phyloP scores from a whole-genome alignment of 2,797 vertebrate genomes.

The Pelochelys cantorii region DNA sequence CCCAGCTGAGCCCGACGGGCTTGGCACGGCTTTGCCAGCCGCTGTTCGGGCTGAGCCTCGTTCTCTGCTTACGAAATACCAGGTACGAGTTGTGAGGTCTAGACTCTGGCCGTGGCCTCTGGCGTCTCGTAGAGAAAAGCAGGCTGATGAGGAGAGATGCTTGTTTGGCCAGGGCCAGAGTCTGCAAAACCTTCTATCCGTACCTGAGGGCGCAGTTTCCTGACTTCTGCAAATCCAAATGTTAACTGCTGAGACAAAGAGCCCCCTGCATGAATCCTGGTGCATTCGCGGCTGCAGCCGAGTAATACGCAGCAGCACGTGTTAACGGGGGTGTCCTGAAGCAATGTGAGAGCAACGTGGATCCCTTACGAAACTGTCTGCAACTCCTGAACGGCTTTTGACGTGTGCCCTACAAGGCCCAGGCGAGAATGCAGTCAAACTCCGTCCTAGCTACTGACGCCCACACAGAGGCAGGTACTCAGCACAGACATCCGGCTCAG shows the following conservation, averaged over 20 bases:
- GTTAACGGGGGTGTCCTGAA: neutral
- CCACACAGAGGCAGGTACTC: neutral
- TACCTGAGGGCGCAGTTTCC: neutral
- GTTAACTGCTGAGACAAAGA: neutral
- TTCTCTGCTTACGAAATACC: neutral
- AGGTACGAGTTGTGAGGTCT: neutral
- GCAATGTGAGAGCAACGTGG: neutral
- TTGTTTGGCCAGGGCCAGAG: neutral
- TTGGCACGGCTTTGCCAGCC: neutral
- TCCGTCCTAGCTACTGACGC: neutral
- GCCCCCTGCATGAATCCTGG: neutral
- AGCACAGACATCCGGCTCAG: neutral
- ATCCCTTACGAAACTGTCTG: neutral
- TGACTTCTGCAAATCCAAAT: neutral
- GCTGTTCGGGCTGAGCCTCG: neutral
- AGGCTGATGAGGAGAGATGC: neutral
- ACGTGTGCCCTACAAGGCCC: neutral
- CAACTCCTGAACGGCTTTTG: neutral
- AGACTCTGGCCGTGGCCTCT: neutral
- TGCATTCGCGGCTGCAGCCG: too few relatives aligned
- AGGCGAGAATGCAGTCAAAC: neutral
- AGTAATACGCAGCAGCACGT: neutral
- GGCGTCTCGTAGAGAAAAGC: neutral
- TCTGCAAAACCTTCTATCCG: rapidly evolving
- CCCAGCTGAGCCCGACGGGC: neutral